A percentile compares a stretch with the other conserved stretches of the same genome.
phyloP scores from a whole-genome alignment of 2,113 vertebrate genomes.

The Andinoacara biseriatus region DNA sequence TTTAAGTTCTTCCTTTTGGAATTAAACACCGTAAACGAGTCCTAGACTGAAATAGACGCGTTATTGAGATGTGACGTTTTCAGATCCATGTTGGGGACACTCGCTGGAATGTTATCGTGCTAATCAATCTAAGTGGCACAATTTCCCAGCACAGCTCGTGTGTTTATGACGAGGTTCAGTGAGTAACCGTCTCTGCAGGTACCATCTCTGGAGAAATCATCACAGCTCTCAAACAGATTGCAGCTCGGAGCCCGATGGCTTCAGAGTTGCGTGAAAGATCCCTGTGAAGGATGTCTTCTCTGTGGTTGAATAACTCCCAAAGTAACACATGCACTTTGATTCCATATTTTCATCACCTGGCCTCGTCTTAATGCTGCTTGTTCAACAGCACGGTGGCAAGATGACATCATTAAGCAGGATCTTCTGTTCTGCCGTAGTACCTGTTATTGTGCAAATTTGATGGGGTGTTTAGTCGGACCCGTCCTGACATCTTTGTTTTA shows the following conservation, averaged over 20 bases:
- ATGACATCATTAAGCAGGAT: not conserved
- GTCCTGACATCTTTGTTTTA: slow-evolving; percentile 49
- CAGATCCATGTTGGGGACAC: slow-evolving; percentile 9
- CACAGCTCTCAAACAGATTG: not conserved
- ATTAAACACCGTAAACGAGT: not conserved
- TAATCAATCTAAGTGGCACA: slow-evolving; percentile 20
- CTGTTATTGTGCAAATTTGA: not conserved
- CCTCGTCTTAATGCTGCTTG: slow-evolving; percentile 16
- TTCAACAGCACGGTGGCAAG: slow-evolving; percentile 4
- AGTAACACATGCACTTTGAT: slow-evolving; percentile 11
- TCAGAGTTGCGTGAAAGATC: not conserved
- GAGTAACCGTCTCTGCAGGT: not conserved
- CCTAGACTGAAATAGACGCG: not conserved
- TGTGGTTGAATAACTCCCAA: not conserved
- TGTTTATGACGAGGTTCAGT: not conserved
- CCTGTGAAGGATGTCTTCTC: not conserved
- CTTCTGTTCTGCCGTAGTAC: slow-evolving; percentile 8
- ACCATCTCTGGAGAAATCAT: slow-evolving; percentile 13
- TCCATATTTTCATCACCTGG: not conserved
- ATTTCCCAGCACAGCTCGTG: slow-evolving; percentile 14
- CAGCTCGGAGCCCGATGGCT: not conserved
- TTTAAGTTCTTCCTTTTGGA: not conserved
- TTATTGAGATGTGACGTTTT: not conserved
- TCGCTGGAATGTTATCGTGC: slow-evolving; percentile 22
- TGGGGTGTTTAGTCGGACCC: not conserved